phyloP scores from a whole-genome alignment of 2,113 vertebrate species.

The Brachypteracias leptosomus region DNA sequence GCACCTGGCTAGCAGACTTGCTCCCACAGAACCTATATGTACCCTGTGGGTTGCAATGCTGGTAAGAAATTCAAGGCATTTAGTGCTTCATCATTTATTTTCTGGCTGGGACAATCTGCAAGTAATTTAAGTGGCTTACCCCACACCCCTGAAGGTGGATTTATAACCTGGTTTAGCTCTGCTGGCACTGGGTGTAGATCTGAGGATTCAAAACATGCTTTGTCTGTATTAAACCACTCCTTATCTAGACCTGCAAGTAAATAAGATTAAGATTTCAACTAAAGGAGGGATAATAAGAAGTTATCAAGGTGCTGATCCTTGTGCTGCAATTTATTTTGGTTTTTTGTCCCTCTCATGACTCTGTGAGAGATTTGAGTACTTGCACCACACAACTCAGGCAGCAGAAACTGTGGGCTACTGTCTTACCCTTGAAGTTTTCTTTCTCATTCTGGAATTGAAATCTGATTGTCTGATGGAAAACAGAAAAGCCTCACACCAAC shows the following conservation, averaged over 20 bases:
- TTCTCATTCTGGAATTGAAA: conserved; percentile 32
- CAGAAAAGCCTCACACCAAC: neutral
- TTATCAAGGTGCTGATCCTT: neutral
- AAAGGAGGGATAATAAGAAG: neutral
- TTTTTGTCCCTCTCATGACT: neutral
- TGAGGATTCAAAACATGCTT: neutral
- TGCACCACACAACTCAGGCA: neutral
- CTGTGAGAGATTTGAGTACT: neutral
- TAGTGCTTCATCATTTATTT: neutral
- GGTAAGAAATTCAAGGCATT: neutral
- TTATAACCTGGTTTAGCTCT: neutral
- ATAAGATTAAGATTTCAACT: neutral
- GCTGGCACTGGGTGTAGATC: neutral
- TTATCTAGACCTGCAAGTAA: neutral
- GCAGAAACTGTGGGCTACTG: neutral
- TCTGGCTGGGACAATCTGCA: neutral
- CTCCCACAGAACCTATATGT: neutral
- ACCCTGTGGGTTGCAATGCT: neutral
- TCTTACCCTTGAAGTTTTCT: neutral
- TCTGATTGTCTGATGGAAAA: conserved; percentile 24
- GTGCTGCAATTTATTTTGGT: neutral
- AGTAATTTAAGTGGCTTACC: neutral
- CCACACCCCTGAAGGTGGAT: neutral
- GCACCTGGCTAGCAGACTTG: neutral
- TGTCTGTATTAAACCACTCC: neutral